Percentiles rank a stretch among this genome's conserved stretches.
Evolutionary conservation across 2,797 vertebrate genomes (phyloP).

Genomic region (Lagorchestes hirsutus): DNA sequence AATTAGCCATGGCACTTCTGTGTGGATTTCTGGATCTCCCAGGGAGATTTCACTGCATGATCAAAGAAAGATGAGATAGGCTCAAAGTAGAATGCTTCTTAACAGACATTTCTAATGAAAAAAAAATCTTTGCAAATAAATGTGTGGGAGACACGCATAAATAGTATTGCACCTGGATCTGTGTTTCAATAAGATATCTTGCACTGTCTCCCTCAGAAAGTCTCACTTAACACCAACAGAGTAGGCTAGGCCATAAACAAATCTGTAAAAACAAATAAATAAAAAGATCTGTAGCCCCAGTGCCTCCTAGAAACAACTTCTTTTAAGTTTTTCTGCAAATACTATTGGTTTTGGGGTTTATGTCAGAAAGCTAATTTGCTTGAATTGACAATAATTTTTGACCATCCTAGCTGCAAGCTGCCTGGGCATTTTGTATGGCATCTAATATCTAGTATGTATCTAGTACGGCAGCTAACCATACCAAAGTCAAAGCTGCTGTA

Average conservation of each 20-base stretch:
- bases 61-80: conserved; percentile 71
- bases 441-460: neutral
- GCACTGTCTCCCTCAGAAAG: neutral
- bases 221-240: conserved; percentile 47
- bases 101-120: conserved; percentile 40
- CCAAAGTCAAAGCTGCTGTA: conserved; percentile 41
- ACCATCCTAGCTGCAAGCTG: neutral
- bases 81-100: conserved; percentile 59
- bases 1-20: conserved; percentile 70
- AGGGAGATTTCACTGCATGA: conserved; percentile 68
- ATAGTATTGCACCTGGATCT: neutral
- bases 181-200: neutral
- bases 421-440: neutral
- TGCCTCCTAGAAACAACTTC: conserved; percentile 29
- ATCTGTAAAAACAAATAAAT: neutral
- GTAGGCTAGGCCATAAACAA: conserved; percentile 30
- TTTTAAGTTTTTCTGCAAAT: conserved; percentile 28
- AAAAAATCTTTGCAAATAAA: conserved; percentile 33
- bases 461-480: neutral
- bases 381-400: conserved; percentile 9
- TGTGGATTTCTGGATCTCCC: conserved; percentile 58
- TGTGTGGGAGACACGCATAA: neutral
- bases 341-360: conserved; percentile 1
- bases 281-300: neutral
- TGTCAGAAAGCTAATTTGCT: conserved; percentile 9